Conservation (phyloP, 2,113 vertebrate genomes). For the Erpornis zantholeuca region DNA sequence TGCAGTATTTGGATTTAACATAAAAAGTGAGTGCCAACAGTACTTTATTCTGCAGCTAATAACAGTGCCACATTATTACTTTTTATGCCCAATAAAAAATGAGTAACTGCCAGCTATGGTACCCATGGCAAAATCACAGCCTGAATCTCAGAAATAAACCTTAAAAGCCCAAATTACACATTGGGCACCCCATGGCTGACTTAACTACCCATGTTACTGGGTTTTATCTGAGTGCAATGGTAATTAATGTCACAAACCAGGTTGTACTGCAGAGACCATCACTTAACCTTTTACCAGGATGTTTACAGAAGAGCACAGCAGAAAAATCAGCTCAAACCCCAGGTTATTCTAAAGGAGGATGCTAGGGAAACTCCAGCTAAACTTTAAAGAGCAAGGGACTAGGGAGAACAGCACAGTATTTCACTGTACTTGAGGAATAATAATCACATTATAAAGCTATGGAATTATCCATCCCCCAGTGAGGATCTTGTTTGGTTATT, state of each 20-base stretch:
- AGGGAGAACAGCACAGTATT: background rate
- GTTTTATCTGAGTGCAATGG: background rate
- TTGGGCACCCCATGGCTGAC: background rate
- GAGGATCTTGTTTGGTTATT: background rate
- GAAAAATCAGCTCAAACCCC: background rate
- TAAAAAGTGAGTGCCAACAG: background rate
- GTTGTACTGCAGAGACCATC: background rate
- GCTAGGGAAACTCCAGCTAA: background rate
- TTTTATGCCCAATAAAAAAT: background rate
- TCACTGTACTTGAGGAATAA: background rate
- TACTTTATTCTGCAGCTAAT: background rate
- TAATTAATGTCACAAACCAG: background rate
- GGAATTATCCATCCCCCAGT: background rate
- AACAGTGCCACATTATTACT: background rate
- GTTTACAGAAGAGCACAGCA: background rate
- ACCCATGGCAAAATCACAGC: background rate
- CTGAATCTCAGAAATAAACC: background rate
- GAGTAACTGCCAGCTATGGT: background rate
- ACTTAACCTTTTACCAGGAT: background rate
- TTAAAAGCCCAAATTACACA: fast-evolving
- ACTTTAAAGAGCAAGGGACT: background rate
- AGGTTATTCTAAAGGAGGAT: background rate
- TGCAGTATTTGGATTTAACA: background rate
- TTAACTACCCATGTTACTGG: background rate
- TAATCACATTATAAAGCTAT: background rate